A percentile compares a stretch with the other conserved stretches of the same genome.
Evolutionary conservation across 1,140 invertebrate genomes (phyloP).

Genomic region (Battus philenor): DNA sequence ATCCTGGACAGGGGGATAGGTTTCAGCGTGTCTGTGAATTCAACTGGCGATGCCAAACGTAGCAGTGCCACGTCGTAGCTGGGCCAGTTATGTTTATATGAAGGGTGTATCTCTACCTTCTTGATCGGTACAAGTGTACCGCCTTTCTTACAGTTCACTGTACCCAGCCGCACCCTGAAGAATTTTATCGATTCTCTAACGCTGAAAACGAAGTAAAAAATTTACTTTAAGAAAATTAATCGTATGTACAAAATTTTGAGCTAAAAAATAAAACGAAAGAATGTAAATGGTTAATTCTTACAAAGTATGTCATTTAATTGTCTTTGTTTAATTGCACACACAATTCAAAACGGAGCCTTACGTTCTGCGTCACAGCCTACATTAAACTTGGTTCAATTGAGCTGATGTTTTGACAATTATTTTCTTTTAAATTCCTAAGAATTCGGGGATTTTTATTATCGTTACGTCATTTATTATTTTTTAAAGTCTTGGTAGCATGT

Average conservation of each 20-base stretch:
- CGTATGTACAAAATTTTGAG: neutral
- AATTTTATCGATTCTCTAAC: conserved; percentile 50
- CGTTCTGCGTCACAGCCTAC: too few species aligned
- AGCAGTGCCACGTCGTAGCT: conserved; percentile 45
- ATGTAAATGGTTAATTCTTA: too few species aligned
- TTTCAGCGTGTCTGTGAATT: conserved; percentile 24
- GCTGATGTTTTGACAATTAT: too few species aligned
- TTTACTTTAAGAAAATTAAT: neutral
- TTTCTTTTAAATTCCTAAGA: too few species aligned
- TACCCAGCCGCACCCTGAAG: conserved; percentile 45
- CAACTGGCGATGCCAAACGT: conserved; percentile 25
- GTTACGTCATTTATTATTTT: too few species aligned
- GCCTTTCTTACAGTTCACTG: conserved; percentile 55
- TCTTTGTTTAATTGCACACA: too few species aligned
- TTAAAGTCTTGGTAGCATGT: too few species aligned
- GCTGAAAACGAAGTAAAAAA: conserved; percentile 13
- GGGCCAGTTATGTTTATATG: conserved; percentile 32
- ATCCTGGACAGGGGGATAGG: conserved; percentile 37
- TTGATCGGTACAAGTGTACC: conserved; percentile 44
- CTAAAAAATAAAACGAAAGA: too few species aligned
- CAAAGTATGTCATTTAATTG: too few species aligned
- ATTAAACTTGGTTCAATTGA: too few species aligned
- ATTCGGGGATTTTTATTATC: too few species aligned
- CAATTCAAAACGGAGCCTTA: too few species aligned
- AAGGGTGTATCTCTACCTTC: conserved; percentile 43